phyloP scores from a whole-genome alignment of 2,113 vertebrate species.

The Gopherus flavomarginatus region DNA sequence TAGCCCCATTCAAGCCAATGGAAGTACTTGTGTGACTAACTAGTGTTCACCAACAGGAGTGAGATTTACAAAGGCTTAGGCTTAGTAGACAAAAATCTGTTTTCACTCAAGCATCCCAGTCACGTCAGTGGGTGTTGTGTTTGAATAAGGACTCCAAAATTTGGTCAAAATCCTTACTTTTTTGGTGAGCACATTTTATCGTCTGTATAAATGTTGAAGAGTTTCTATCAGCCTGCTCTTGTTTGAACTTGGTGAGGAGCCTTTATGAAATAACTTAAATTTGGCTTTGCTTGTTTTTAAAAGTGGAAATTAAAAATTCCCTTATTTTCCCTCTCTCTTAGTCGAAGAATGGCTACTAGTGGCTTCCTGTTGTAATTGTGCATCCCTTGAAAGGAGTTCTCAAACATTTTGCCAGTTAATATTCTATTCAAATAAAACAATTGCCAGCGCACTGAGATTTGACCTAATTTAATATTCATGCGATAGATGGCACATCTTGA shows the following conservation, averaged over 20 bases:
- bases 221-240: not conserved
- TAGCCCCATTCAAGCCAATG: not conserved
- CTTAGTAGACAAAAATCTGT: not conserved
- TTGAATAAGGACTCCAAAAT: not conserved
- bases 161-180: not conserved
- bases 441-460: constrained; percentile 68
- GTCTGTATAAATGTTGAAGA: not conserved
- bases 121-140: not conserved
- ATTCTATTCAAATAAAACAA: constrained; percentile 71
- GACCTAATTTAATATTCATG: constrained; percentile 74
- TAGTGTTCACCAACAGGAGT: fast-evolving
- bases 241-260: not conserved
- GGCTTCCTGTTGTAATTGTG: not conserved
- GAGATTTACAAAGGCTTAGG: not conserved
- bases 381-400: not conserved
- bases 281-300: constrained; percentile 21
- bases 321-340: not conserved
- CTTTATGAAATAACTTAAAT: constrained; percentile 22
- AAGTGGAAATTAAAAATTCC: constrained; percentile 21
- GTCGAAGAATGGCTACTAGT: constrained; percentile 39
- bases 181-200: not conserved
- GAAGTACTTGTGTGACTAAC: not conserved
- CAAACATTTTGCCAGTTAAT: constrained; percentile 65
- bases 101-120: constrained; percentile 43
- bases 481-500: constrained; percentile 74